phyloP scores from a whole-genome alignment of 2,797 vertebrate genomes.

The Chaunax sp. region DNA sequence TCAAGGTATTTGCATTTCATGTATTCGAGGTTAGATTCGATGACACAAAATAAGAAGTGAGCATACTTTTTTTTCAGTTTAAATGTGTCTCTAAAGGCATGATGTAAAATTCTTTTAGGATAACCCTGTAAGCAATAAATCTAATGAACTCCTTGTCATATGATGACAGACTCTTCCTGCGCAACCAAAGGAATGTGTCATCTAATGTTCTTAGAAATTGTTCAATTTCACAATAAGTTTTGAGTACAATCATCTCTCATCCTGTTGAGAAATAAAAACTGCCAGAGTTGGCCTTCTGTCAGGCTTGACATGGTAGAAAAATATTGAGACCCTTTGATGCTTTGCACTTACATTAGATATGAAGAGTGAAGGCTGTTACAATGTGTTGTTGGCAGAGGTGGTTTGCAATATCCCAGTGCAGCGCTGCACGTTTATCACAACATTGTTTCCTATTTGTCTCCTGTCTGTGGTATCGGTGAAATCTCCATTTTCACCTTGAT shows the following conservation, averaged over 20 bases:
- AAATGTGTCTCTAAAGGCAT: too few species aligned
- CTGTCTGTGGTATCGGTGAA: conserved; percentile 58
- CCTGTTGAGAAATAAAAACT: conserved; percentile 59
- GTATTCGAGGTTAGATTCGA: too few species aligned
- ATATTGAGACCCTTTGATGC: not conserved
- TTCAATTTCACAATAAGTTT: conserved; percentile 56
- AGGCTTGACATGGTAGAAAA: not conserved
- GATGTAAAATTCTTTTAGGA: too few species aligned
- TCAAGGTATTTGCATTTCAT: too few species aligned
- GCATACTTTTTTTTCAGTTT: too few species aligned
- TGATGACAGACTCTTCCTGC: conserved; percentile 18
- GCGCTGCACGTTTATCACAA: conserved; percentile 47
- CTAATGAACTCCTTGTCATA: not conserved
- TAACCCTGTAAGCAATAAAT: too few species aligned
- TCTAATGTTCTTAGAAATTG: conserved; percentile 52
- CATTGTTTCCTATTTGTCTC: conserved; percentile 80
- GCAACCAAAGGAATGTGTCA: conserved; percentile 20
- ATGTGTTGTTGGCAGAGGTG: not conserved
- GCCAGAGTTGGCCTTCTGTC: not conserved
- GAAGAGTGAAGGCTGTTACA: not conserved
- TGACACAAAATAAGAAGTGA: too few species aligned
- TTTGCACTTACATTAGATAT: conserved; percentile 4
- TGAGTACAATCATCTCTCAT: conserved; percentile 31
- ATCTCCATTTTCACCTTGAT: conserved; percentile 64
- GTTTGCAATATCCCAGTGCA: conserved; percentile 19